Evolutionary conservation across 2,888 invertebrate genomes (phyloP).

Genomic region (Ophion slaviceki): DNA sequence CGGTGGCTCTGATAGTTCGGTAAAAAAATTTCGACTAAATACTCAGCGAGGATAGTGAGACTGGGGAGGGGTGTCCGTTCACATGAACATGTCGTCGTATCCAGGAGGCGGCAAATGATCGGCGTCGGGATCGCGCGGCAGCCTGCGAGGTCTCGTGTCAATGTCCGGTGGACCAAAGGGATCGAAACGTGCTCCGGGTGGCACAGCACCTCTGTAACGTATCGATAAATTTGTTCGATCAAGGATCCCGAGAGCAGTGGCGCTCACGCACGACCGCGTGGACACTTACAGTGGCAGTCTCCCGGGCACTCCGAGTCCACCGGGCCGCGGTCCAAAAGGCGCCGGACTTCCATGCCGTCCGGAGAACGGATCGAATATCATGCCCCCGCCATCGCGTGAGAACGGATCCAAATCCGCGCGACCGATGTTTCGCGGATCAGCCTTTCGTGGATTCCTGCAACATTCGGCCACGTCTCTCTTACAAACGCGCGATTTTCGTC

Average conservation of each 20-base stretch:
- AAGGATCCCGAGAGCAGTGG: neutral
- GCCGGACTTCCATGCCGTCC: slow-evolving; percentile 77
- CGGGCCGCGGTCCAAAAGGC: slow-evolving; percentile 76
- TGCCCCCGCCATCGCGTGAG: slow-evolving; percentile 87
- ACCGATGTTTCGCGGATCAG: slow-evolving; percentile 85
- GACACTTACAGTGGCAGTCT: slow-evolving; percentile 85
- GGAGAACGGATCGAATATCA: slow-evolving; percentile 89
- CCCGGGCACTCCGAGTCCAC: slow-evolving; percentile 85
- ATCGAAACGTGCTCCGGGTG: slow-evolving; percentile 94
- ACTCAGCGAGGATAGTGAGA: neutral
- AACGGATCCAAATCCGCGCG: slow-evolving; percentile 92
- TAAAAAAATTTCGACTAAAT: neutral
- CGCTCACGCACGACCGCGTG: neutral
- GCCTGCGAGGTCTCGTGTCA: slow-evolving; percentile 78
- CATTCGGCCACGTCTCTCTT: slow-evolving; percentile 17
- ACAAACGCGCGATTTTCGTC: neutral
- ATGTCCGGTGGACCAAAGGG: slow-evolving; percentile 90
- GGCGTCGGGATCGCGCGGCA: slow-evolving; percentile 85
- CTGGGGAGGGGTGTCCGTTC: slow-evolving; percentile 71
- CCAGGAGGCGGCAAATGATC: slow-evolving; percentile 92
- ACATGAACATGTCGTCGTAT: slow-evolving; percentile 91
- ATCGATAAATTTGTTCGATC: neutral
- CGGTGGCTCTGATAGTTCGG: neutral
- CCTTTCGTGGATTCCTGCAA: slow-evolving; percentile 65
- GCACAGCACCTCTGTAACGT: slow-evolving; percentile 86